These are phyloP conservation scores for Thunnus thynnus DNA, from an alignment of 2,113 vertebrate species.

Conservation along the genomic window DNA sequence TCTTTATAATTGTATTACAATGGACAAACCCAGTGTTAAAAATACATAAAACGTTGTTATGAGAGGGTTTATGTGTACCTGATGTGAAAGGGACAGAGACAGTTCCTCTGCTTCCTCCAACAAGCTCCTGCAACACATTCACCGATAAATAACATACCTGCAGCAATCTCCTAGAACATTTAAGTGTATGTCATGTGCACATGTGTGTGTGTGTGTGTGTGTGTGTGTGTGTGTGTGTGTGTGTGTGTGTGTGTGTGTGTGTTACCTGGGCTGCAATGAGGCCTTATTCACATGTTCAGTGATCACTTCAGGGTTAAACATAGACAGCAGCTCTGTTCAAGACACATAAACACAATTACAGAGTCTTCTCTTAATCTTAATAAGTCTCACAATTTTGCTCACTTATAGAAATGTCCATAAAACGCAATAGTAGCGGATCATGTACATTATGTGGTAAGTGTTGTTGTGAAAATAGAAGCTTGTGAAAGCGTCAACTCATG, in stretches of 20 bases:
- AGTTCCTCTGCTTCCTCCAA: conserved; percentile 68
- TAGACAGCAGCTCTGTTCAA: conserved; percentile 78
- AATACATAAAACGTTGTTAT: background rate
- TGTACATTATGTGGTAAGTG: background rate
- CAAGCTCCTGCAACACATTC: conserved; percentile 72
- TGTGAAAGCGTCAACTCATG: background rate
- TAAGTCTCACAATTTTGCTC: too few species aligned
- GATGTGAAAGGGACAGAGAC: conserved; percentile 49
- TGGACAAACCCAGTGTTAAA: background rate
- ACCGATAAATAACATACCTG: conserved; percentile 1
- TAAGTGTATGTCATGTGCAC: background rate
- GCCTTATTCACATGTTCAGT: conserved; percentile 35
- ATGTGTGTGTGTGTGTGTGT: background rate
- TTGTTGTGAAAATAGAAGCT: background rate
- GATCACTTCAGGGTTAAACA: conserved; percentile 76
- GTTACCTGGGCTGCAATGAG: conserved; percentile 66
- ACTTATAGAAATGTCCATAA: too few species aligned
- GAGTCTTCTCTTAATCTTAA: background rate
- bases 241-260: background rate
- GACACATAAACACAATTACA: conserved; percentile 6
- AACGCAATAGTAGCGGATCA: background rate
- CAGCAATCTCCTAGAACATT: background rate
- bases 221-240: background rate
- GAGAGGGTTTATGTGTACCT: conserved; percentile 65
- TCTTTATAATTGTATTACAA: background rate